Evolutionary conservation across 2,797 vertebrate genomes (phyloP).

Genomic region (Sebastes hubbsi): DNA sequence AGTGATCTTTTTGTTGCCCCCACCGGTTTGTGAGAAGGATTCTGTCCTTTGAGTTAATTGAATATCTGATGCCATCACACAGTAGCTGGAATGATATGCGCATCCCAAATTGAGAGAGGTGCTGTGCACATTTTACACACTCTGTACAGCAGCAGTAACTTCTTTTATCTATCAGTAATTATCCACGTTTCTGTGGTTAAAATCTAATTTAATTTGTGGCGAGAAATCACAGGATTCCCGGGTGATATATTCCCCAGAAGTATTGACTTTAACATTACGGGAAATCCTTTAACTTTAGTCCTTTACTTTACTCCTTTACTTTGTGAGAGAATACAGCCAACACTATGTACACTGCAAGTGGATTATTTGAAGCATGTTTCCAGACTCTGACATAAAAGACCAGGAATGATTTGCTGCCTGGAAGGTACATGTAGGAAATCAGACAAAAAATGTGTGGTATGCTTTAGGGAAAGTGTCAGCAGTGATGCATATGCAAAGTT

Average conservation of each 20-base stretch:
- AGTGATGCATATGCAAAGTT: neutral
- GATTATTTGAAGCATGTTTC: neutral
- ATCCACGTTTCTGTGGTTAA: neutral
- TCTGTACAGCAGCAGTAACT: neutral
- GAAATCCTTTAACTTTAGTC: neutral
- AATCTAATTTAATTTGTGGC: neutral
- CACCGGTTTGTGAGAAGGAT: neutral
- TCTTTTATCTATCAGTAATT: neutral
- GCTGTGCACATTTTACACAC: neutral
- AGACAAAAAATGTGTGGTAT: neutral
- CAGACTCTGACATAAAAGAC: neutral
- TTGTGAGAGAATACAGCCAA: neutral
- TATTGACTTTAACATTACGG: neutral
- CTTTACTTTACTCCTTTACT: neutral
- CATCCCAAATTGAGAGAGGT: neutral
- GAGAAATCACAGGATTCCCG: neutral
- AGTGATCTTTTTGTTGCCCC: neutral
- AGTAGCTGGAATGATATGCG: neutral
- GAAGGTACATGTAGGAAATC: neutral
- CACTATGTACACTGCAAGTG: neutral
- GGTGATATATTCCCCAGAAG: neutral
- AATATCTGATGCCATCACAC: neutral
- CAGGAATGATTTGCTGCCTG: neutral
- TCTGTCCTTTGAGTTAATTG: neutral
- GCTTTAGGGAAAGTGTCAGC: constrained; percentile 10